Evolutionary conservation across 2,113 vertebrate genomes (phyloP).

Genomic region (Rhadina sibilatrix): DNA sequence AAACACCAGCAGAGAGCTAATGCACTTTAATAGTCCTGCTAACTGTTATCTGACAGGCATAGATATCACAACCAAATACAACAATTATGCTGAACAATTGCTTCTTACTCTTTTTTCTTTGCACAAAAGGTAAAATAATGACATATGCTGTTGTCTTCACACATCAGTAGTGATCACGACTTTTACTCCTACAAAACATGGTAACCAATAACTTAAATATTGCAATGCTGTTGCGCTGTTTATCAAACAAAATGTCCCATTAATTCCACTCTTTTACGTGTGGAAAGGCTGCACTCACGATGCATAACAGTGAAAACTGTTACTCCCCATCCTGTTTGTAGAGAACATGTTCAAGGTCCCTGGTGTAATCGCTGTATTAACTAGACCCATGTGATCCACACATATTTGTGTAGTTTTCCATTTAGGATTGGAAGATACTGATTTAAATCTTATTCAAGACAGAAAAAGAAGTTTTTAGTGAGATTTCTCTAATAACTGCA

Average conservation of each 20-base stretch:
- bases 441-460: background rate
- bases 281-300: background rate
- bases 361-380: background rate
- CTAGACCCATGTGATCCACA: background rate
- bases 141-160: slow-evolving; percentile 19
- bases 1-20: slow-evolving; percentile 72
- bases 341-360: background rate
- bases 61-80: slow-evolving; percentile 10
- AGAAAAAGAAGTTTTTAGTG: background rate
- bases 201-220: background rate
- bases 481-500: background rate
- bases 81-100: slow-evolving; percentile 38
- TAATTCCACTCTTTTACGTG: background rate
- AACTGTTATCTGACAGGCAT: slow-evolving; percentile 37
- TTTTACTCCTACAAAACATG: background rate
- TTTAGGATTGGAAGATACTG: background rate
- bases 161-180: background rate
- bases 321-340: background rate
- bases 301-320: background rate
- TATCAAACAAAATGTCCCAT: background rate
- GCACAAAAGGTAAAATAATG: slow-evolving; percentile 23
- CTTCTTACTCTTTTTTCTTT: background rate
- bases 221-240: background rate
- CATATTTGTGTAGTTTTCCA: background rate
- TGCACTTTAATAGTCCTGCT: slow-evolving; percentile 61